Conservation (phyloP, 2,888 invertebrate species). For the Luperina nickerlii region DNA sequence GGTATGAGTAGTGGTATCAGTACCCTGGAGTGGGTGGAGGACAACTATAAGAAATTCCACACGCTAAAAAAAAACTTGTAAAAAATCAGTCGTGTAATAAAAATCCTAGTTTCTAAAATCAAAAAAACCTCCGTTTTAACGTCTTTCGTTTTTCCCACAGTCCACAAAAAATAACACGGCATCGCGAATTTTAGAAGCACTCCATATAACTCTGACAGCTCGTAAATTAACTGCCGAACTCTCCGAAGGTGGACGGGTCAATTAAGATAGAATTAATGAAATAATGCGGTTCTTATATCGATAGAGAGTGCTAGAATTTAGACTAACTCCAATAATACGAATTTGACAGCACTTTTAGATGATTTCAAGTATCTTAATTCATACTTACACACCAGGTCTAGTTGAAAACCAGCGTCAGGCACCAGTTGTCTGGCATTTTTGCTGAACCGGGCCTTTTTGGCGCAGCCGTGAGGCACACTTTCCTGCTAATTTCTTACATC, state of each 20-base stretch:
- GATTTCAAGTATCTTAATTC: neutral
- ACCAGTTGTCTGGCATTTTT: too few species aligned
- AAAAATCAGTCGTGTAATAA: neutral
- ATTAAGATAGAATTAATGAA: conserved; percentile 54
- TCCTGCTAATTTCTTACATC: too few species aligned
- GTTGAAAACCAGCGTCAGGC: too few species aligned
- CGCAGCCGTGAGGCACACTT: too few species aligned
- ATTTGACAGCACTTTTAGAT: neutral
- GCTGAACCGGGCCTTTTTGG: too few species aligned
- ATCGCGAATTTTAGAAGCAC: conserved; percentile 24
- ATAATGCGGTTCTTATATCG: conserved; percentile 26
- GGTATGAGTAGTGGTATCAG: too few species aligned
- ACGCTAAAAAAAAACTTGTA: neutral
- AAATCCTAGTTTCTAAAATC: neutral
- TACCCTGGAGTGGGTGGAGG: neutral
- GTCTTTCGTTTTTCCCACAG: neutral
- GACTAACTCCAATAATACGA: conserved; percentile 4
- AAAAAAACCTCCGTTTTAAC: neutral
- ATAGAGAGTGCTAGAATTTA: conserved; percentile 28
- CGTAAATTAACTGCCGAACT: conserved; percentile 53
- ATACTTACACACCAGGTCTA: neutral
- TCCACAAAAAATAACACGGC: neutral
- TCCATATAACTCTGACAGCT: conserved; percentile 21
- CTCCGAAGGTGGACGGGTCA: conserved; percentile 47
- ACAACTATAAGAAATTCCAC: neutral